Evolutionary conservation across 2,113 vertebrate genomes (phyloP), one percentile per base, ranked within the genome.

Genomic region (Alexandromys fortis): DNA sequence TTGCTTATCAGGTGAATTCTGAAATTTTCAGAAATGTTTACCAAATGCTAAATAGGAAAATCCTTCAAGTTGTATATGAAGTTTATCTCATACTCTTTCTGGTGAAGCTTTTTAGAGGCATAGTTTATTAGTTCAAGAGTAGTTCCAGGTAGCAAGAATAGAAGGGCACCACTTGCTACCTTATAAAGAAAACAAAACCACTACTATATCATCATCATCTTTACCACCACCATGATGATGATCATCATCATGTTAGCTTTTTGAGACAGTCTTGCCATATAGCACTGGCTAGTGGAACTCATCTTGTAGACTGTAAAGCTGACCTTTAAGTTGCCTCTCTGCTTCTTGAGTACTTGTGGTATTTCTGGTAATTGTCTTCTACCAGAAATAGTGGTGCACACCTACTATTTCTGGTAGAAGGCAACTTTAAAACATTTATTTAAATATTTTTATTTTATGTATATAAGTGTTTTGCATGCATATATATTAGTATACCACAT

Each of bases 391-490:
- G 49, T 49, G 49, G 49, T 49, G 49, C 49, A 49, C 49, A 49
- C 49, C 49, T 49, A 49, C 26, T 45, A 17, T 68, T 11, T 26
- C 35, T 81, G 49, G 8, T 99, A 67, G 83, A 68, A 79, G 7
- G 4, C n/a, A 73, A 38, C 70, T 73, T 73, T 73, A 38, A 73
- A 73, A 73, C 42, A 77, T 38, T 73, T 22, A 38, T 38, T 73
- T 73, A 38, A 38, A 38, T n/a, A 72, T 21, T 73, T 73, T 73
- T 73, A 73, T 3, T 38, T 73, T 73, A 38, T 73, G 21, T 38
- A n/a, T 38, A 73, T 73, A 21, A 73, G 70, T 73, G n/a, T 73
- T 73, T 73, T 73, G 70, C 19, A 21, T 73, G n/a, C 70, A 38
- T 73, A n/a, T 73, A 21, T 73, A 12, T 73, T n/a, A 38, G 70